phyloP scores from a whole-genome alignment of 2,113 vertebrate species.

The Cacatua alba region DNA sequence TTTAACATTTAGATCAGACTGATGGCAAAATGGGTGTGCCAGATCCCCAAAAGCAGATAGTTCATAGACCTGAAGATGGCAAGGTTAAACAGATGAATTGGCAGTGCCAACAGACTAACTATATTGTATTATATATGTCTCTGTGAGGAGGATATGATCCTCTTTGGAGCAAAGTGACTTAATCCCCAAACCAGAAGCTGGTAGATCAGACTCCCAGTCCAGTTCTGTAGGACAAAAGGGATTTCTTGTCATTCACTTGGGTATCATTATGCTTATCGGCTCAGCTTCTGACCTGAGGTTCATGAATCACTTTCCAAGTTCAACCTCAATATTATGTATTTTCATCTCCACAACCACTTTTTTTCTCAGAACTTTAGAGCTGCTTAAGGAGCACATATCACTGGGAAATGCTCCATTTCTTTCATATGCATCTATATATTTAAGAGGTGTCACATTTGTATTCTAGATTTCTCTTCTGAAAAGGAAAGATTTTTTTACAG shows the following conservation, averaged over 20 bases:
- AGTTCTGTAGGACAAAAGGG: neutral
- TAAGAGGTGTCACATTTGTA: neutral
- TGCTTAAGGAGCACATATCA: neutral
- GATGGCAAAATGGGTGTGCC: neutral
- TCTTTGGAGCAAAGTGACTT: neutral
- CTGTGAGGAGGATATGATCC: neutral
- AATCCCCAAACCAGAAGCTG: neutral
- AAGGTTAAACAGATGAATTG: neutral
- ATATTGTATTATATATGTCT: neutral
- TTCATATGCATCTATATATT: neutral
- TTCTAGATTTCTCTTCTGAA: neutral
- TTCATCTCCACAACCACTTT: neutral
- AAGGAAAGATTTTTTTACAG: neutral
- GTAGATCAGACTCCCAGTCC: neutral
- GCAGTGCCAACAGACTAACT: neutral
- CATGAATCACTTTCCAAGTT: neutral
- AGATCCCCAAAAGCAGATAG: neutral
- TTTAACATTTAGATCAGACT: neutral
- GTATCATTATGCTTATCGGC: neutral
- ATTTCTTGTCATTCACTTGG: neutral
- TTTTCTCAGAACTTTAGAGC: neutral
- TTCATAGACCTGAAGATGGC: neutral
- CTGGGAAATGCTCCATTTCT: neutral
- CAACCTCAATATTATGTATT: neutral
- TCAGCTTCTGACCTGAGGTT: neutral